Evolutionary conservation across 2,113 vertebrate species (phyloP).

Genomic region (Aptenodytes patagonicus): DNA sequence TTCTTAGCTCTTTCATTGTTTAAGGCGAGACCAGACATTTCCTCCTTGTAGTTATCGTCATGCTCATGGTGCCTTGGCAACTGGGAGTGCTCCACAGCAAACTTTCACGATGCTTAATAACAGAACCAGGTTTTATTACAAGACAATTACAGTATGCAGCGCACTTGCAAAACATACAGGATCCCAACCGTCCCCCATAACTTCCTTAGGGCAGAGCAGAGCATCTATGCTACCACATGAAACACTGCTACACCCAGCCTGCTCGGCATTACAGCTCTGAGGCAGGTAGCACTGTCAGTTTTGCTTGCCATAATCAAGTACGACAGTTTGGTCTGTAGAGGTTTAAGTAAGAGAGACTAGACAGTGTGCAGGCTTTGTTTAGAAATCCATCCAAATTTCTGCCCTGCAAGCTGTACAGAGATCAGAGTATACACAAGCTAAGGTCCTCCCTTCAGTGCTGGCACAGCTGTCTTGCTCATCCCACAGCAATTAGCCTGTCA

Average conservation of each 20-base stretch:
- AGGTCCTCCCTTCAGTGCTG: not conserved
- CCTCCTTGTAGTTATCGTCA: not conserved
- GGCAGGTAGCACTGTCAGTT: not conserved
- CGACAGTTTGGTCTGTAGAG: conserved; percentile 19
- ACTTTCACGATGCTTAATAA: not conserved
- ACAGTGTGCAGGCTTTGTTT: conserved; percentile 7
- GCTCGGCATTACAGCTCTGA: not conserved
- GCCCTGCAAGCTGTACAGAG: not conserved
- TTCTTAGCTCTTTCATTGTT: not conserved
- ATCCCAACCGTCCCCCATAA: not conserved
- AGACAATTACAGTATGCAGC: not conserved
- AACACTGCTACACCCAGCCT: not conserved
- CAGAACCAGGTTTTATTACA: not conserved
- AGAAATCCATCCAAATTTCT: conserved; percentile 26
- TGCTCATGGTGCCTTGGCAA: not conserved
- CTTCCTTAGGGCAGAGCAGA: not conserved
- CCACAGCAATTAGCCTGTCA: not conserved
- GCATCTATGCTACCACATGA: not conserved
- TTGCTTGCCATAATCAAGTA: not conserved
- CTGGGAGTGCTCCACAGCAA: not conserved
- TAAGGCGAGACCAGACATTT: not conserved
- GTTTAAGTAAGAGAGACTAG: not conserved
- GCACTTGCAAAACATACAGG: not conserved
- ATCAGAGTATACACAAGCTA: not conserved
- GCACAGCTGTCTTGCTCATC: not conserved